Conservation (phyloP, 2,888 invertebrate species). For the Pycnomerus fuliginosus region DNA sequence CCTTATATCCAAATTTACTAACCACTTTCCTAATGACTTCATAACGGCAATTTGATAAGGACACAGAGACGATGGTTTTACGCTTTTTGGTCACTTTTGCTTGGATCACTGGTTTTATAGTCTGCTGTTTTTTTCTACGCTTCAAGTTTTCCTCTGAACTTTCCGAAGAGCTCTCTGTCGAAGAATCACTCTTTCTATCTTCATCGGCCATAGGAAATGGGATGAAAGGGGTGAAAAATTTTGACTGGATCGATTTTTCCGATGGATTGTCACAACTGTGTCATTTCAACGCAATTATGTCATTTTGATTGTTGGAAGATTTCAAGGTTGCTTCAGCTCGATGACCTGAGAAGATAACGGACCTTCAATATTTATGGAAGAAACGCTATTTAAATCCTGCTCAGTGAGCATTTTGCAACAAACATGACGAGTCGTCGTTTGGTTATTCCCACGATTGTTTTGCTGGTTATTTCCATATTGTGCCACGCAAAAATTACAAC, state of each 20-base stretch:
- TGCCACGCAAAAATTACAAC: no score
- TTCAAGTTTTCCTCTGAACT: slow-evolving; percentile 19
- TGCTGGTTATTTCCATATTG: no score
- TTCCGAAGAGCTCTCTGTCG: slow-evolving; percentile 17
- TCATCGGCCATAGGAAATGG: slow-evolving; percentile 19
- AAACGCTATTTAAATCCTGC: no score
- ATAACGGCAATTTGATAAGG: slow-evolving; percentile 70
- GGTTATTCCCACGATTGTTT: no score
- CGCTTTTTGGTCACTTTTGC: slow-evolving; percentile 27
- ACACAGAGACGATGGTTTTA: slow-evolving; percentile 57
- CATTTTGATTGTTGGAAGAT: slow-evolving; percentile 1
- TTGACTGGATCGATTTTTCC: no score
- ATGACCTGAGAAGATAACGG: slow-evolving; percentile 2
- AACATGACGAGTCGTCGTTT: no score
- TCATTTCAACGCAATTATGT: slow-evolving; percentile 1
- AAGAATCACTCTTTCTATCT: slow-evolving; percentile 13
- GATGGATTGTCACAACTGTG: slow-evolving; percentile 10
- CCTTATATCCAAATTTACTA: slow-evolving; percentile 70
- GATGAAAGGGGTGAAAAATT: background rate
- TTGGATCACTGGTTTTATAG: slow-evolving; percentile 8
- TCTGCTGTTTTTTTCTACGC: slow-evolving; percentile 12
- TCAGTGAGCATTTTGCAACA: no score
- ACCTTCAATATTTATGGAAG: no score
- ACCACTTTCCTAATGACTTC: slow-evolving; percentile 72
- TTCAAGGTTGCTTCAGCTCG: background rate